phyloP scores from a whole-genome alignment of 1,140 invertebrate species.

The Tetramorium parvispinum region DNA sequence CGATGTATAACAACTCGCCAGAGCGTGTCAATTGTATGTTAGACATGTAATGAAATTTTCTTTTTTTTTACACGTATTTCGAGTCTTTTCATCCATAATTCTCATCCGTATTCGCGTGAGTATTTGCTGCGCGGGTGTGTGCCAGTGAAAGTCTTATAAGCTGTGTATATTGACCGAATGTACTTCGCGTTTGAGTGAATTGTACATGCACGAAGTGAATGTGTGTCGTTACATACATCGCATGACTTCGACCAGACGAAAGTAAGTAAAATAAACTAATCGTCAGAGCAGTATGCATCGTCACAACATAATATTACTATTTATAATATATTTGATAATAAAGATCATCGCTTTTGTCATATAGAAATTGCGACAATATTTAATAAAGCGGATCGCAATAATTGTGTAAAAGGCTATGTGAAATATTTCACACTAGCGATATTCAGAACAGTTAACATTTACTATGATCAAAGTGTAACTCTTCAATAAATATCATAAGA shows the following conservation, averaged over 20 bases:
- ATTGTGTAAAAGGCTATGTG: background rate
- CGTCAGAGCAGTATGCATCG: background rate
- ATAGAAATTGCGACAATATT: background rate
- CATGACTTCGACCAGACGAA: constrained; percentile 20
- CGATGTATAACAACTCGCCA: background rate
- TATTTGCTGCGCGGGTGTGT: constrained; percentile 10
- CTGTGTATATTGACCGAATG: constrained; percentile 6
- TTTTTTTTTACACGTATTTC: background rate
- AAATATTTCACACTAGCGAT: background rate
- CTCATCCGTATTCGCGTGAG: background rate
- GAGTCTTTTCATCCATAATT: background rate
- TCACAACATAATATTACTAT: background rate
- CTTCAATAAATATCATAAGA: constrained; percentile 24
- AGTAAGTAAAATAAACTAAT: constrained; percentile 46
- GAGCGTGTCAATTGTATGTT: background rate
- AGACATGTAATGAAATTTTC: background rate
- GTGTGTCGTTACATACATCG: constrained; percentile 12
- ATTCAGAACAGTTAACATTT: constrained; percentile 9
- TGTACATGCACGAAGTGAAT: background rate
- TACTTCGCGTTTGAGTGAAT: constrained; percentile 4
- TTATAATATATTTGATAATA: constrained; percentile 41
- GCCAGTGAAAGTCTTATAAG: constrained; percentile 27
- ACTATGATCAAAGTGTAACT: constrained; percentile 23
- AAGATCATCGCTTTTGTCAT: background rate
- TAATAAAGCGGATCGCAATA: background rate